Evolutionary conservation across 2,797 vertebrate genomes (phyloP).

Genomic region (Lutjanus campechanus): DNA sequence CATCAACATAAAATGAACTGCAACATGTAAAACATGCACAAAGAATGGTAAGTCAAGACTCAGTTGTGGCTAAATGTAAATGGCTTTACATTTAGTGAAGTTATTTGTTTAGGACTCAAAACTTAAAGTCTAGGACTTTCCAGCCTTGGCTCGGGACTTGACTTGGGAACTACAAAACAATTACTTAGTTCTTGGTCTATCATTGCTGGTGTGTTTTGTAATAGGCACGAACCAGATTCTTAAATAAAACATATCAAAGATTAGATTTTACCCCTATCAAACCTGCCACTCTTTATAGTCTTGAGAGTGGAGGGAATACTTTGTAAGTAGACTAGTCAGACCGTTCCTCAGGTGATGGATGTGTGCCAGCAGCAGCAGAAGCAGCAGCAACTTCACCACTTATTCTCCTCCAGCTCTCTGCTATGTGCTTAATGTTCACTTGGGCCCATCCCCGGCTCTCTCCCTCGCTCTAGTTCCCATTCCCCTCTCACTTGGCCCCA

Average conservation of each 20-base stretch:
- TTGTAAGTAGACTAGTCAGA: constrained; percentile 35
- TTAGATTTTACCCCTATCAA: constrained; percentile 4
- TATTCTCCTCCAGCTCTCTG: constrained; percentile 51
- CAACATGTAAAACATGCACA: too few relatives aligned
- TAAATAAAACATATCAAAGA: background rate
- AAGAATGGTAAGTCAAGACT: too few relatives aligned
- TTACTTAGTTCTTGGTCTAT: background rate
- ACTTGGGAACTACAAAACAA: too few relatives aligned
- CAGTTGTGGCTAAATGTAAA: too few relatives aligned
- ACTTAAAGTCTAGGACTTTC: too few relatives aligned
- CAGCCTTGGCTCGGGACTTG: too few relatives aligned
- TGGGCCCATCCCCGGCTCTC: constrained; percentile 58
- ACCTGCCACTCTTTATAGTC: constrained; percentile 8
- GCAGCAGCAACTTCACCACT: constrained; percentile 44
- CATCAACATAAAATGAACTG: too few relatives aligned
- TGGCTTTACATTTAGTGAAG: too few relatives aligned
- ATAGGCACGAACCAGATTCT: background rate
- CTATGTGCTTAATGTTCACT: constrained; percentile 65
- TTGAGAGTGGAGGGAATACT: constrained; percentile 32
- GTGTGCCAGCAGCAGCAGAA: constrained; percentile 45
- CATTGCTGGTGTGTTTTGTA: constrained; percentile 6
- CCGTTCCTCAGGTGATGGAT: constrained; percentile 53
- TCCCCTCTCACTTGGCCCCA: constrained; percentile 74
- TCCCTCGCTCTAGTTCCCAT: constrained; percentile 55
- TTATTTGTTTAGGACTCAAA: too few relatives aligned